A percentile compares a stretch with the other conserved stretches of the same genome.
phyloP scores from a whole-genome alignment of 2,888 invertebrate genomes.

The Caradrina kadenii region DNA sequence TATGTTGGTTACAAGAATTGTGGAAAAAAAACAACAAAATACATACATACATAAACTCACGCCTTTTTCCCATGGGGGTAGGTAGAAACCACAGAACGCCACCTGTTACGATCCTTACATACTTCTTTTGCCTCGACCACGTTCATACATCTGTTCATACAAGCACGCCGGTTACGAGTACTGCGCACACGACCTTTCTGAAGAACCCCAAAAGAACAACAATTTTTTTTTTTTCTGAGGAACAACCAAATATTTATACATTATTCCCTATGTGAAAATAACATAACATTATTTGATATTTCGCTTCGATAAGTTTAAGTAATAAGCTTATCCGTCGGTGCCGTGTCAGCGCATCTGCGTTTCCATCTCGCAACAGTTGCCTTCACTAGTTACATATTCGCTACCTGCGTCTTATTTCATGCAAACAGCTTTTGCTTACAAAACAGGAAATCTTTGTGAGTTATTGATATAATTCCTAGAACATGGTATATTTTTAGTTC shows the following conservation, averaged over 20 bases:
- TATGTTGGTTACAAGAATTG: neutral
- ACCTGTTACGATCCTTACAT: too few species aligned
- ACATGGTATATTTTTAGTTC: neutral
- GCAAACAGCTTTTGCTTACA: slow-evolving; percentile 1
- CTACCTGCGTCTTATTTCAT: slow-evolving; percentile 20
- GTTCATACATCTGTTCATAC: too few species aligned
- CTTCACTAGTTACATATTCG: slow-evolving; percentile 37
- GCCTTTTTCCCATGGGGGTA: too few species aligned
- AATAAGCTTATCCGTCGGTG: slow-evolving; percentile 67
- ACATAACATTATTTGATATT: slow-evolving; percentile 34
- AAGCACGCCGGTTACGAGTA: too few species aligned
- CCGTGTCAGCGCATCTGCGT: slow-evolving; percentile 65
- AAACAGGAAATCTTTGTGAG: neutral
- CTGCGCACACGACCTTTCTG: too few species aligned
- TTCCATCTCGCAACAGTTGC: slow-evolving; percentile 49
- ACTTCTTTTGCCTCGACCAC: too few species aligned
- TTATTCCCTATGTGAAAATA: slow-evolving; percentile 14
- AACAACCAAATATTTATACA: neutral
- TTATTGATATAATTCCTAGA: slow-evolving; percentile 9
- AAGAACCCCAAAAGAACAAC: too few species aligned
- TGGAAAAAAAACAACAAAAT: too few species aligned
- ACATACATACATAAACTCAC: too few species aligned
- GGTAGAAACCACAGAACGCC: too few species aligned
- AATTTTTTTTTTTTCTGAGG: too few species aligned
- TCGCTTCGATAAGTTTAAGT: slow-evolving; percentile 67